These are phyloP conservation scores for Cartodere bifasciata DNA, from an alignment of 2,888 invertebrate species.

Conservation along the genomic window DNA sequence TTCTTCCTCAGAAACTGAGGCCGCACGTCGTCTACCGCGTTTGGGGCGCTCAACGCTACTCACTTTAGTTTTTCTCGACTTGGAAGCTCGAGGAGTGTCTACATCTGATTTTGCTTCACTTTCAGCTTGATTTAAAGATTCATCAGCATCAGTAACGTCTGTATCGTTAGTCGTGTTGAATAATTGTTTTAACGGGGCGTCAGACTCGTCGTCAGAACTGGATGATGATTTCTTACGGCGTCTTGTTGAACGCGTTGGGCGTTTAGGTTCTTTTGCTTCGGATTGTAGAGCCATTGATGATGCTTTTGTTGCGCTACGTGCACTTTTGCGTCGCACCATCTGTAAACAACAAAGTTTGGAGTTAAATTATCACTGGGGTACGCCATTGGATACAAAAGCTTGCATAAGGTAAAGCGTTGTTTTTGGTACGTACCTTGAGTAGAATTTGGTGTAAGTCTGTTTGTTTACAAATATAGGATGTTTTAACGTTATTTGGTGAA, in stretches of 20 bases:
- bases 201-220: constrained; percentile 5
- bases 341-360: too few species aligned
- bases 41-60: too few species aligned
- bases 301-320: constrained; percentile 50
- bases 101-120: constrained; percentile 1
- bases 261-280: constrained; percentile 27
- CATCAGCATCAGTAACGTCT: neutral
- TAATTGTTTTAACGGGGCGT: neutral
- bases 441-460: too few species aligned
- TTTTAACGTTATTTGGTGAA: too few species aligned
- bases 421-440: too few species aligned
- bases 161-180: constrained; percentile 4
- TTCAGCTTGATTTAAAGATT: neutral
- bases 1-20: constrained; percentile 25
- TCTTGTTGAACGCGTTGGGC: constrained; percentile 36
- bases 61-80: too few species aligned
- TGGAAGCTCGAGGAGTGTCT: too few species aligned
- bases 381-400: too few species aligned
- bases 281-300: constrained; percentile 49
- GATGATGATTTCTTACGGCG: constrained; percentile 33
- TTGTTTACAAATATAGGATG: too few species aligned
- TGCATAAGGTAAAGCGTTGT: too few species aligned
- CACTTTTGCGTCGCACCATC: constrained; percentile 70
- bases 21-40: too few species aligned
- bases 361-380: too few species aligned